Evolutionary conservation across 2,888 invertebrate species (phyloP).

Genomic region (Notodonta ziczac): DNA sequence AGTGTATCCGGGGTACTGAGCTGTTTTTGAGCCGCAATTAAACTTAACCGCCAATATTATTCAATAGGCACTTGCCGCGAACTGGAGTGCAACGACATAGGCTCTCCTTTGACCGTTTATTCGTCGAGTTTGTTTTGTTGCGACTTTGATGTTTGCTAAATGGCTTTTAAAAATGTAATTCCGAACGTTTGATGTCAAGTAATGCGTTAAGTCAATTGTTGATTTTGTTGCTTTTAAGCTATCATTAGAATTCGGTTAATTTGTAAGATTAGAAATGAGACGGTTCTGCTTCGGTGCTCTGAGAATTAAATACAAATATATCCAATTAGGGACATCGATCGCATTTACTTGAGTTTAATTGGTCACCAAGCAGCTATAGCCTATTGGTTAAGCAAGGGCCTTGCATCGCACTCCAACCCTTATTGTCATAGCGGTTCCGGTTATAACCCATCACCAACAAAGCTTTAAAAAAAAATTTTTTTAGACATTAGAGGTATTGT

Average conservation of each 20-base stretch:
- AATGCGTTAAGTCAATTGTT: constrained; percentile 28
- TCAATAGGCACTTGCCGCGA: constrained; percentile 41
- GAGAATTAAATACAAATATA: constrained; percentile 11
- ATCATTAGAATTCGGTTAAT: constrained; percentile 17
- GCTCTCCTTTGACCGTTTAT: constrained; percentile 39
- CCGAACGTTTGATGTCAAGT: constrained; percentile 26
- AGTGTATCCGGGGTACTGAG: constrained; percentile 30
- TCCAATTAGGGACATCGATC: background rate
- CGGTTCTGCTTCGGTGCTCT: constrained; percentile 11
- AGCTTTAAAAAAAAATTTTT: too few relatives aligned
- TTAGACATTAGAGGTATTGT: too few relatives aligned
- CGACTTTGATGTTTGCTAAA: constrained; percentile 43
- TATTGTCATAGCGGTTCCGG: too few relatives aligned
- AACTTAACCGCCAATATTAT: constrained; percentile 44
- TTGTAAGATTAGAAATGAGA: constrained; percentile 11
- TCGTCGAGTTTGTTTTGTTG: constrained; percentile 28
- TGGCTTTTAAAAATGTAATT: constrained; percentile 38
- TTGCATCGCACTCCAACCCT: too few relatives aligned
- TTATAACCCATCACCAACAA: too few relatives aligned
- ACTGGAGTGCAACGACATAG: constrained; percentile 30
- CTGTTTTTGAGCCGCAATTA: constrained; percentile 46
- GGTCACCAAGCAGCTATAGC: background rate
- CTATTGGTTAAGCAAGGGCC: too few relatives aligned
- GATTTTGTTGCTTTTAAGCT: constrained; percentile 23
- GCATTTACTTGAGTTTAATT: constrained; percentile 5